Evolutionary conservation across 2,113 vertebrate genomes (phyloP).

Genomic region (Coracopsis vasa): DNA sequence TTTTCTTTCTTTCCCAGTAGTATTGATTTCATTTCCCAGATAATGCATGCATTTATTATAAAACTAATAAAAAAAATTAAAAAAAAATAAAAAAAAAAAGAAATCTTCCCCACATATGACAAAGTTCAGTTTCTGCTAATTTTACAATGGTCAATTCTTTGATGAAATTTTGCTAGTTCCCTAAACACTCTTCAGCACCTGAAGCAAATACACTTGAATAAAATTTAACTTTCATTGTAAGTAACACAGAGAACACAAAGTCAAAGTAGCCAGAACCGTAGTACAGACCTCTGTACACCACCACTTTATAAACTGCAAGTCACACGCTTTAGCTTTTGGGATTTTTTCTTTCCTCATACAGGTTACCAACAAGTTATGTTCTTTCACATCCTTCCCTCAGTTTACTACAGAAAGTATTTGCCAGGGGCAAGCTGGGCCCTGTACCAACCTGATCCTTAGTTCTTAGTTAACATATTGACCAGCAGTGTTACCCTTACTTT

Average conservation of each 20-base stretch:
- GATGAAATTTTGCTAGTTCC: background rate
- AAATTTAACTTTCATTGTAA: background rate
- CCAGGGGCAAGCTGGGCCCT: background rate
- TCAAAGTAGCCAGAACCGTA: background rate
- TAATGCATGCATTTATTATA: rapidly evolving
- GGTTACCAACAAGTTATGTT: rapidly evolving
- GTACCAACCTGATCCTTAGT: background rate
- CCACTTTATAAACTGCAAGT: background rate
- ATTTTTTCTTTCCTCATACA: background rate
- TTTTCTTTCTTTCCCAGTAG: background rate
- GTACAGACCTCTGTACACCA: background rate
- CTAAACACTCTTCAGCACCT: background rate
- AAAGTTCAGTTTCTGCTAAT: background rate
- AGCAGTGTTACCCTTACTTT: background rate
- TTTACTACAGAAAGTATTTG: background rate
- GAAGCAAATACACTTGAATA: rapidly evolving
- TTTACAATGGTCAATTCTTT: background rate
- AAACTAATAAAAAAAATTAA: too few relatives aligned
- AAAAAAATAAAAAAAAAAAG: background rate
- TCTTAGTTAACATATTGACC: background rate
- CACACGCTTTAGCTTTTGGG: background rate
- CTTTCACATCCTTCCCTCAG: background rate
- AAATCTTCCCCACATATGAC: background rate
- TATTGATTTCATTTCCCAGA: rapidly evolving
- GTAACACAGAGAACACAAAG: rapidly evolving